Evolutionary conservation across 2,113 vertebrate genomes (phyloP).

Genomic region (Alces alces): DNA sequence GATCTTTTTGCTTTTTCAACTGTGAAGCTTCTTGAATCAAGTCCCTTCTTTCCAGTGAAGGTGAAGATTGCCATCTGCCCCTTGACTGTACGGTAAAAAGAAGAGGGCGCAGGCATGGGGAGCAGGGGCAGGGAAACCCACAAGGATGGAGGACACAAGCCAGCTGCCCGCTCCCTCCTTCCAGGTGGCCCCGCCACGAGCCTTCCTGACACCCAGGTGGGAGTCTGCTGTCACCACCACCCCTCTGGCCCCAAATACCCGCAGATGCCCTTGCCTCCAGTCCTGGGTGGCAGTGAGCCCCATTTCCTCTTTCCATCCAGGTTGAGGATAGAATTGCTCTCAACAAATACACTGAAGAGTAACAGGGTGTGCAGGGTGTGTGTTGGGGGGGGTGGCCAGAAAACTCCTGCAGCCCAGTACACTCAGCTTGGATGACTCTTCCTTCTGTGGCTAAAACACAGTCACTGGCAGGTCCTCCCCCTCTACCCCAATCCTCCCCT

Average conservation of each 20-base stretch:
- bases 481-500: too few relatives aligned
- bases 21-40: neutral
- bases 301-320: neutral
- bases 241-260: neutral
- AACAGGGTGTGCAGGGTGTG: neutral
- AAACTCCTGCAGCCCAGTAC: neutral
- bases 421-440: neutral
- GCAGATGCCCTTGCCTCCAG: fast-evolving
- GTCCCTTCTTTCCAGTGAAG: neutral
- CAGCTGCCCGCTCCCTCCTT: neutral
- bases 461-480: neutral
- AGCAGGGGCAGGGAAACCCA: neutral
- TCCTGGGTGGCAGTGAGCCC: neutral
- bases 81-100: neutral
- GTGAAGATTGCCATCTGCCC: neutral
- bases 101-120: neutral
- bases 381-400: neutral
- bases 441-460: neutral
- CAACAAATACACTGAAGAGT: neutral
- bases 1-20: neutral
- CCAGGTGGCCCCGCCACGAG: neutral
- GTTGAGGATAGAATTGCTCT: neutral
- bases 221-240: too few relatives aligned
- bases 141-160: fast-evolving
- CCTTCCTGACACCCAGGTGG: neutral